These are phyloP conservation scores for Centropyge bicolor DNA, from an alignment of 2,797 vertebrate genomes.

Conservation along the genomic window DNA sequence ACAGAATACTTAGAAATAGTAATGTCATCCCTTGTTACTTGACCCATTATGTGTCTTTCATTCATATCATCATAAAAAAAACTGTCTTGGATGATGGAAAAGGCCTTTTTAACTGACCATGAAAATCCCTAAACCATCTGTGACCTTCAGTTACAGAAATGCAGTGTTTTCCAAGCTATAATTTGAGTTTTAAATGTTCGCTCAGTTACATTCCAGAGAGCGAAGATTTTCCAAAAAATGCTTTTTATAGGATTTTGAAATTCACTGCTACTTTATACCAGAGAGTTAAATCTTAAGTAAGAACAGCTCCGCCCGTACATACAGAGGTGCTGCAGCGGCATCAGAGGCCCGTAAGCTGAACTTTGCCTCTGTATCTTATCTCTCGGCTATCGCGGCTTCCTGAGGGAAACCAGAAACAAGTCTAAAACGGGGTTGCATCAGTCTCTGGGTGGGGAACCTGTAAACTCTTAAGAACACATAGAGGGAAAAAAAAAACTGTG, in stretches of 20 bases:
- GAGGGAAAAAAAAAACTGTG: neutral
- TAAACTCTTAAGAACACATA: slow-evolving; percentile 9
- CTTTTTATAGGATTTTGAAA: neutral
- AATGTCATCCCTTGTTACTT: neutral
- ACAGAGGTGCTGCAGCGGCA: neutral
- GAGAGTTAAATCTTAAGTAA: neutral
- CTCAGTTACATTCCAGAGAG: slow-evolving; percentile 8
- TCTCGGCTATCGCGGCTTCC: slow-evolving; percentile 36
- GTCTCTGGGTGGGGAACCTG: slow-evolving; percentile 14
- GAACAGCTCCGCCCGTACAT: neutral
- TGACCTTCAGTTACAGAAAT: neutral
- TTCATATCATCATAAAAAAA: neutral
- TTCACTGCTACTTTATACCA: neutral
- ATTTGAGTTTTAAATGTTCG: slow-evolving; percentile 15
- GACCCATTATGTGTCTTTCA: neutral
- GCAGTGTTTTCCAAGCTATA: neutral
- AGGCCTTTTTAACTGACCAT: neutral
- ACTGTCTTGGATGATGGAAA: neutral
- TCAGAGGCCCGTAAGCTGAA: slow-evolving; percentile 8
- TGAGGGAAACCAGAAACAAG: slow-evolving; percentile 55
- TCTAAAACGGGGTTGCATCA: slow-evolving; percentile 13
- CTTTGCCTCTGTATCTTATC: slow-evolving; percentile 41
- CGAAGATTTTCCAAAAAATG: neutral
- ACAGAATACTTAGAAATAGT: neutral
- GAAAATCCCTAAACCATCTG: neutral